phyloP scores from a whole-genome alignment of 2,797 vertebrate genomes.

The Chrysocyon brachyurus region DNA sequence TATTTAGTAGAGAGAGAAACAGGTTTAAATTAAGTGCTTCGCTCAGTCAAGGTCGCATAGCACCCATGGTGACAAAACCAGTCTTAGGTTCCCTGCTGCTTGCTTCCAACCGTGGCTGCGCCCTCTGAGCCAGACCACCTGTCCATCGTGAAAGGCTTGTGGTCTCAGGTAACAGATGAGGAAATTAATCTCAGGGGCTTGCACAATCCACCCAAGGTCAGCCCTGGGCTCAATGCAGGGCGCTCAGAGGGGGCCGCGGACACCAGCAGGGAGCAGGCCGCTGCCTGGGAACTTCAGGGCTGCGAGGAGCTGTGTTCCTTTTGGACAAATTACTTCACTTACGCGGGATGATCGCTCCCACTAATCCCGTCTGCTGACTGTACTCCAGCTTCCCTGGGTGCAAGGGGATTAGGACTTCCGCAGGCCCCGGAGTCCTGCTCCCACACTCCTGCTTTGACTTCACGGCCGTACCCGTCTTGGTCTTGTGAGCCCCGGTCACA shows the following conservation, averaged over 20 bases:
- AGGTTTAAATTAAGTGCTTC: constrained; percentile 3
- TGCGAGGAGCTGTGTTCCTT: background rate
- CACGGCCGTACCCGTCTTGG: constrained; percentile 52
- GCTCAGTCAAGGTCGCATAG: constrained; percentile 70
- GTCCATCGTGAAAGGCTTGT: constrained; percentile 57
- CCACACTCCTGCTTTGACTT: background rate
- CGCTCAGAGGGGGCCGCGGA: accelerated
- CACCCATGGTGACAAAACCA: constrained; percentile 2
- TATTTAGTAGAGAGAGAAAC: constrained; percentile 26
- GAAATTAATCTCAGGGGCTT: constrained; percentile 63
- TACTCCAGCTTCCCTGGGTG: background rate
- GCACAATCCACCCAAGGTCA: constrained; percentile 60
- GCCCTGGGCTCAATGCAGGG: background rate
- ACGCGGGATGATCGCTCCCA: background rate
- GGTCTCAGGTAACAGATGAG: constrained; percentile 75
- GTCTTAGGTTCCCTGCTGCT: constrained; percentile 67
- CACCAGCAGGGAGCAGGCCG: background rate
- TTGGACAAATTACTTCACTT: constrained; percentile 35
- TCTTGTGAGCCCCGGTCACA: constrained; percentile 31
- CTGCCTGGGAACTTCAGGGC: background rate
- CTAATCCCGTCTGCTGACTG: constrained; percentile 50
- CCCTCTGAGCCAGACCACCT: constrained; percentile 65
- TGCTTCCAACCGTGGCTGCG: constrained; percentile 11
- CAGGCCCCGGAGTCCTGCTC: background rate
- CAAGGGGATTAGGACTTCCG: background rate